Base-by-base conservation (phyloP, 2,113 vertebrate genomes). In the Nibea coibor region DNA sequence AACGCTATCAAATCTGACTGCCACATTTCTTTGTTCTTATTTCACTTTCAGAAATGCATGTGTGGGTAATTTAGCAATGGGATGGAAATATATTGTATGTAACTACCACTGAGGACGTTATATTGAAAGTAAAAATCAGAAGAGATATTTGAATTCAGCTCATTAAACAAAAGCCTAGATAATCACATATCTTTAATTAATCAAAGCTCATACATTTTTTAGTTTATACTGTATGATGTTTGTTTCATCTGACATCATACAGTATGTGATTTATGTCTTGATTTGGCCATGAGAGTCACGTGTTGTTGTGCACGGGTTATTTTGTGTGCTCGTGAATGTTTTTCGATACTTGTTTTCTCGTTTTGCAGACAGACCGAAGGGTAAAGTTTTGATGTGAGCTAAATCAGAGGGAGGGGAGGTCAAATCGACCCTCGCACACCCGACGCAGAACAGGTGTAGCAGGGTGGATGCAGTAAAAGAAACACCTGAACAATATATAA, bases 51-150 rank as follows among this genome's bases (percentile, higher is more conserved):
- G 89, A 92, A 92, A 93, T 78, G 85, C 86, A 87, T 65, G 87
- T 83, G 90, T 81, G 86, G 75, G 84, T 93, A 91, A 90, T 91
- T 91, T 81, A 89, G 79, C 86, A 84, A 54, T 59, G 45, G 78
- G 58, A 78, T 62, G 64, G 20, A 85, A 91, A 91, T 93, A 90
- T 93, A 88, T 92, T 92, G 91, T 90, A 82, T 93, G 90, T 89
- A 87, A 93, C 74, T 57, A 92, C 91, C 87, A 90, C 89, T 91
- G 83, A 82, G 47, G 71, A 71, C 28, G 28, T 31, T 31, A 31
- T 31, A 31, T 0, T 31, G 28, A n/a, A n/a, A n/a, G n/a, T n/a
- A n/a, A n/a, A n/a, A n/a, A n/a, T n/a, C n/a, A n/a, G n/a, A n/a
- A n/a, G n/a, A n/a, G n/a, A 14, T 59, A 53, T 53, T 61, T 35